Evolutionary conservation across 2,888 invertebrate genomes (phyloP), one percentile per base, ranked within the genome.

Genomic region (Polyommatus icarus): DNA sequence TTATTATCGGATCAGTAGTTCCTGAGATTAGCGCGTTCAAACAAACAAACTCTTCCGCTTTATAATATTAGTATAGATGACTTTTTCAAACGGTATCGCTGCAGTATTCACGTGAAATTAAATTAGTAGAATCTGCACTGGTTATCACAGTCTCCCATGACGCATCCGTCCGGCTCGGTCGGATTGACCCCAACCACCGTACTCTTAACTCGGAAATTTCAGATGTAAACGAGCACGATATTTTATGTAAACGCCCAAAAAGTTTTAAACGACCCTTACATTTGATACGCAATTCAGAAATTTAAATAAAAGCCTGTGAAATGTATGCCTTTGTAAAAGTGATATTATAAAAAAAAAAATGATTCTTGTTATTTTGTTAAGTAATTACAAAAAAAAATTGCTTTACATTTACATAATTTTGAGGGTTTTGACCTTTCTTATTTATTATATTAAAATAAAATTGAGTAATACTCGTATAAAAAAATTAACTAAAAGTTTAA

Each of bases 111-210:
- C 54, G 1, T 54, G 0, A 15, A 15, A 50, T 50, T 54, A 54
- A 46, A 46, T 8, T 3, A 54, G 54, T 5, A 54, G 54, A 54
- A 18, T 54, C 54, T 18, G 46, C 86, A 6, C 71, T 83, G 86
- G 84, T 80, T 84, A 88, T 88, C 87, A 84, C 81, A 84, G 84
- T 84, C 81, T n/a, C n/a, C n/a, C n/a, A n/a, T n/a, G n/a, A 84
- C 85, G 83, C 90, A 92, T 92, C 89, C 87, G 89, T 92, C 91
- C 88, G 85, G 87, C 87, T 88, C 85, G 85, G 85, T 84, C 85
- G 85, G 88, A 88, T 87, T 89, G 86, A 87, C 87, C 90, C 88
- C 87, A 87, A 85, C 83, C 86, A 87, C 87, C 85, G 40, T 57
- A 59, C 36, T 61, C 20, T 73, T 75, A 46, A 79, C 76, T 40